These are phyloP conservation scores for Drosophila teissieri DNA, from an alignment of 1,140 invertebrate genomes.

Conservation along the genomic window DNA sequence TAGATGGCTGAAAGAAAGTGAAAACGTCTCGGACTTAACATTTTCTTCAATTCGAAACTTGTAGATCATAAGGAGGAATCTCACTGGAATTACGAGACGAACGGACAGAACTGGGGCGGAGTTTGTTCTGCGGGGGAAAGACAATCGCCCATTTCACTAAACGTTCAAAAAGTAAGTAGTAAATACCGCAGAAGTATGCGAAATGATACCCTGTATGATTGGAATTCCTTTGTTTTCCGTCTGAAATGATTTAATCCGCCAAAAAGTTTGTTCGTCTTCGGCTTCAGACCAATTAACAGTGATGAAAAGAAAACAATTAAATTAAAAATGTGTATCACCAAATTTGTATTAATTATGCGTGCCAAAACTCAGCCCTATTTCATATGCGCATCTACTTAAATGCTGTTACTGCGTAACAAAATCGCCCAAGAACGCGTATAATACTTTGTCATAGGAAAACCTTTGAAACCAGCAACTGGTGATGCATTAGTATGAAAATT, in stretches of 20 bases:
- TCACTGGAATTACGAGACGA: conserved; percentile 47
- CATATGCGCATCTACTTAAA: conserved; percentile 29
- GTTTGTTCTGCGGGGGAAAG: conserved; percentile 33
- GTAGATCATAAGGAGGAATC: conserved; percentile 26
- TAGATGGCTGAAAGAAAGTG: conserved; percentile 42
- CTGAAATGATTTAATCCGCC: background rate
- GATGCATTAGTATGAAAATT: background rate
- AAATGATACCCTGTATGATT: no score
- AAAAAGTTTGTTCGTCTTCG: background rate
- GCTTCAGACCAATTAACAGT: no score
- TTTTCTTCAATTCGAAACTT: conserved; percentile 32
- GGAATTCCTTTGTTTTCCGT: background rate
- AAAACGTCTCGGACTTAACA: conserved; percentile 21
- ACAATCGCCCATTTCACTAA: conserved; percentile 55
- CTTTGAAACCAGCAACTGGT: background rate
- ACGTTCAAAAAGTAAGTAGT: conserved; percentile 30
- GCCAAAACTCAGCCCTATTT: conserved; percentile 5
- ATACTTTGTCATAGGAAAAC: background rate
- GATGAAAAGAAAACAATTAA: conserved; percentile 1
- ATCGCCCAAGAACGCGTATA: background rate
- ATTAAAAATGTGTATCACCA: conserved; percentile 20
- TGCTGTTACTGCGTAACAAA: background rate
- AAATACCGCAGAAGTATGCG: background rate
- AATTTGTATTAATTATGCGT: conserved; percentile 22
- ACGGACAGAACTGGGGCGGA: conserved; percentile 37